Conservation (phyloP, 2,888 invertebrate species). For the Megastigmus dorsalis region DNA sequence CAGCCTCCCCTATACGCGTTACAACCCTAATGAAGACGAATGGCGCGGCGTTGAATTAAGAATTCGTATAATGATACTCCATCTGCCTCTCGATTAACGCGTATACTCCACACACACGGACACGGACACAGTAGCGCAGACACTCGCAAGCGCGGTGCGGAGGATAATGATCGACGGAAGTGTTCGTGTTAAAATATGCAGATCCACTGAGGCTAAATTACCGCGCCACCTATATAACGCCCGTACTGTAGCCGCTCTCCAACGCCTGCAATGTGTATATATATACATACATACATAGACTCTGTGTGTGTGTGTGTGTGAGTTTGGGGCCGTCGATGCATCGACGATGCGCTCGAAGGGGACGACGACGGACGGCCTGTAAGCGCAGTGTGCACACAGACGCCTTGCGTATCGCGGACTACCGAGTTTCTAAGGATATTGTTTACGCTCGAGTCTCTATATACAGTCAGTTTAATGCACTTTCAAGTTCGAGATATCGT, state of each 20-base stretch:
- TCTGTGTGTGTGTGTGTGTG: no score
- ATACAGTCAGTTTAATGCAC: no score
- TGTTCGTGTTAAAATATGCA: constrained; percentile 74
- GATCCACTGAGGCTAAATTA: constrained; percentile 70
- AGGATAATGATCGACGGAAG: constrained; percentile 74
- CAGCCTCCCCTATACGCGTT: background rate
- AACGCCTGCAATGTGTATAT: no score
- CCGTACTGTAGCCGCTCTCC: constrained; percentile 24
- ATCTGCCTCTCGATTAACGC: constrained; percentile 31
- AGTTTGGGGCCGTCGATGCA: constrained; percentile 20
- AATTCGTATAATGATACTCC: constrained; percentile 50
- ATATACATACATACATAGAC: no score
- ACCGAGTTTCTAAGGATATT: no score
- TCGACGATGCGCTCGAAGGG: constrained; percentile 15
- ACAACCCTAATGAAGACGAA: constrained; percentile 53
- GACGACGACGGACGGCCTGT: no score
- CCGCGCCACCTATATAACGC: constrained; percentile 55
- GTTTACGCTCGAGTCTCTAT: no score
- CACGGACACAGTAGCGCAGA: constrained; percentile 3
- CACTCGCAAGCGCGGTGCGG: constrained; percentile 1
- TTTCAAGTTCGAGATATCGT: no score
- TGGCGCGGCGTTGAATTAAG: constrained; percentile 46
- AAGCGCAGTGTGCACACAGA: no score
- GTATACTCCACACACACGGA: constrained; percentile 24
- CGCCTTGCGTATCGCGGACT: no score